phyloP scores from a whole-genome alignment of 1,140 invertebrate species.

The Drosophila persimilis region DNA sequence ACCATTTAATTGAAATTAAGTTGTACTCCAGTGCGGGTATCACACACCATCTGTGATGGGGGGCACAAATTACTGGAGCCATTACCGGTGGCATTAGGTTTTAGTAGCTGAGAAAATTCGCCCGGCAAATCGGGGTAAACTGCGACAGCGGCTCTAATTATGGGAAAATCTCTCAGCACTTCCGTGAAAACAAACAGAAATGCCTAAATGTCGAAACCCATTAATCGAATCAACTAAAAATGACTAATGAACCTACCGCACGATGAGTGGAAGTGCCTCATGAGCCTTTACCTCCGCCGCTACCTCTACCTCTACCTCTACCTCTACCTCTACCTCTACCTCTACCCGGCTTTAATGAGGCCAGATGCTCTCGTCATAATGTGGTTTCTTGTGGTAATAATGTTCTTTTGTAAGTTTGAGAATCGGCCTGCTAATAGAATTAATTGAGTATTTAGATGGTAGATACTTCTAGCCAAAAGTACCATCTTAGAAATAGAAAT shows the following conservation, averaged over 20 bases:
- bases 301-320: conserved; percentile 20
- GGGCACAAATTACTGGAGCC: conserved; percentile 55
- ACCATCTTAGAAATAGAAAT: too few species aligned
- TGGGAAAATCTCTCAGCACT: conserved; percentile 73
- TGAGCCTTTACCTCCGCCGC: conserved; percentile 16
- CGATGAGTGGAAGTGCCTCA: conserved; percentile 44
- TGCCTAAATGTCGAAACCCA: conserved; percentile 75
- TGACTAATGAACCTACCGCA: conserved; percentile 62
- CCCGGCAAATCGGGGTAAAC: conserved; percentile 59
- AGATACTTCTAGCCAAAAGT: background rate
- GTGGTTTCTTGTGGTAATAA: conserved; percentile 13
- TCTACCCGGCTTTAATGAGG: conserved; percentile 23
- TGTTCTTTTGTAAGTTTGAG: conserved; percentile 12
- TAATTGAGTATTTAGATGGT: conserved; percentile 5
- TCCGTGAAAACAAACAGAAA: conserved; percentile 70
- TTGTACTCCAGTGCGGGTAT: conserved; percentile 22
- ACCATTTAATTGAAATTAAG: conserved; percentile 72
- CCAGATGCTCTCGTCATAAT: conserved; percentile 17
- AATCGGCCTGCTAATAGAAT: conserved; percentile 20
- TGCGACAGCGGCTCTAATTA: conserved; percentile 58
- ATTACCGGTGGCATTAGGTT: conserved; percentile 74
- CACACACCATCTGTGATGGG: background rate
- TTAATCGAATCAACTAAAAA: conserved; percentile 77
- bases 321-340: conserved; percentile 3
- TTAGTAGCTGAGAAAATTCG: conserved; percentile 76